A percentile compares a stretch with the other conserved stretches of the same genome.
Evolutionary conservation across 2,113 vertebrate genomes (phyloP).

Genomic region (Azemiops feae): DNA sequence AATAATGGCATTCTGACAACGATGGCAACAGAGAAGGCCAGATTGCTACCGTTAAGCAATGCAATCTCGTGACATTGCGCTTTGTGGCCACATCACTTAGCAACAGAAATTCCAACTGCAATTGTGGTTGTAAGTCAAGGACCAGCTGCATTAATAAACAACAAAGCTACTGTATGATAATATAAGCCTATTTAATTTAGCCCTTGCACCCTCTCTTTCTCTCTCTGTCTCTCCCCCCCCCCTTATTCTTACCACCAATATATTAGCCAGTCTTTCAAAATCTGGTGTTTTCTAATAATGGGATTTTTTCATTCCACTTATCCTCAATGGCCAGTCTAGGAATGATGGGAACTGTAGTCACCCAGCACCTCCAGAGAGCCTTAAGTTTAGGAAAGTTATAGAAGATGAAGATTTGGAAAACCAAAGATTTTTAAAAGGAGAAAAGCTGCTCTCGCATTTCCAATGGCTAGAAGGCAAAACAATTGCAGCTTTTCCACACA

Average conservation of each 20-base stretch:
- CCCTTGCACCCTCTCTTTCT: background rate
- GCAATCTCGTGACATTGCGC: background rate
- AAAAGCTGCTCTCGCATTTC: background rate
- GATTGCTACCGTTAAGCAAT: background rate
- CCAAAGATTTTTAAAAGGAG: background rate
- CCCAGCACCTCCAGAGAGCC: background rate
- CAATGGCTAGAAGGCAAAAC: background rate
- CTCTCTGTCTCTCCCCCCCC: background rate
- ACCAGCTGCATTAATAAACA: background rate
- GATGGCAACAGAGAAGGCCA: background rate
- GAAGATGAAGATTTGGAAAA: background rate
- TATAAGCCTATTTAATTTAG: background rate
- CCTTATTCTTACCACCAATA: background rate
- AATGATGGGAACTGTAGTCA: background rate
- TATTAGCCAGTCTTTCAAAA: background rate
- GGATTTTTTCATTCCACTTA: background rate
- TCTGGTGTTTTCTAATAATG: background rate
- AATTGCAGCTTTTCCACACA: background rate
- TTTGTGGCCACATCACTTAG: background rate
- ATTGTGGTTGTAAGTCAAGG: background rate
- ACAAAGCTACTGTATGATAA: background rate
- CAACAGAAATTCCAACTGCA: background rate
- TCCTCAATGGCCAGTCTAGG: background rate
- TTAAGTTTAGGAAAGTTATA: background rate
- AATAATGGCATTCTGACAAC: background rate